Base-by-base conservation (phyloP, 2,797 vertebrate genomes). In the Garrulus glandarius region DNA sequence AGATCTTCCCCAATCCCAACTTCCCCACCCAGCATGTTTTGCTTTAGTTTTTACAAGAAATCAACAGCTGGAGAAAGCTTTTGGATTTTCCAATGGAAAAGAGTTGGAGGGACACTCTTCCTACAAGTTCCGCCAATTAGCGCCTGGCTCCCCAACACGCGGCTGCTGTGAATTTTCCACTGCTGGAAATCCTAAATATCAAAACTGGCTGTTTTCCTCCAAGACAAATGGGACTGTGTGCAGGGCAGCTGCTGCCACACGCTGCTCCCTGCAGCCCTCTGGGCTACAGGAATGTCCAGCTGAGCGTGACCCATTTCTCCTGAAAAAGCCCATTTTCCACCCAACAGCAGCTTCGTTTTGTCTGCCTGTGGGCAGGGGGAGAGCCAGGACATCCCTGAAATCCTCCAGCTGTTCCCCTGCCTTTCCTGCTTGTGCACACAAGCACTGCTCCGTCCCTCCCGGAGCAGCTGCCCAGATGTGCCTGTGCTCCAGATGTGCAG, bases 71-170 rank as follows among this genome's bases (percentile, higher is more conserved):
- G 92, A 84, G 82, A 68, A 92, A 75, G 61, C 53, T 50, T 59
- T 90, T 93, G 93, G 87, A 94, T 94, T 94, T 95, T 97, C 93
- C 92, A 76, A 53, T 95, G 94, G 94, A 96, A 97, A 96, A 88
- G 95, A 90, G 82, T 82, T 84, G 93, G 79, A 93, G 57, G 65
- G 69, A 93, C 1, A 7, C 82, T 75, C 84, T 85, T 88, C 22
- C 83, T 75, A 47, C 90, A 74, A 88, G 93, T 95, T 95, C 93
- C 76, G 43, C 92, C 91, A 86, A 55, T 95, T 69, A 92, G 65
- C 2, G 41, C 87, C 88, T 95, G 93, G 87, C 91, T 91, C 74
- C 52, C 30, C 30, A 0, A 2, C 82, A 86, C 2, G 1, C 0
- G 14, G 89, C 87, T 27, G 82, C 75, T 36, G 68, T 21, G 77